These are phyloP conservation scores for Seira sanloemensis DNA, from an alignment of 2,888 invertebrate genomes.

Conservation along the genomic window DNA sequence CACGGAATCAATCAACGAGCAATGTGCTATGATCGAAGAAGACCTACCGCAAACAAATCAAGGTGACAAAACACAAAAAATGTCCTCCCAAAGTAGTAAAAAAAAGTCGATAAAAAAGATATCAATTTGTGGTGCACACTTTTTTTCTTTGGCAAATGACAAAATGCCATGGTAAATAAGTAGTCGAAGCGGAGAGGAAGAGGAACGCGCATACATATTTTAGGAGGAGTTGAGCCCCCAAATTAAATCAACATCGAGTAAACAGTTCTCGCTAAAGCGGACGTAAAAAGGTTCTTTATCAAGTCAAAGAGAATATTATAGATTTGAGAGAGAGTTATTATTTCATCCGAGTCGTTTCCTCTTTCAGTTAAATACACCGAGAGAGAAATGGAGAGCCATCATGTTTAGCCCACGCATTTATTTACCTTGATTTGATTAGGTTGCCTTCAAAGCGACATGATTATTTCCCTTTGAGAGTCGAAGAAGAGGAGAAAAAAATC, in stretches of 20 bases:
- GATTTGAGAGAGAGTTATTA: too few species aligned
- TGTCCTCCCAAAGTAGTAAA: not conserved
- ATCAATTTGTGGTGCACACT: not conserved
- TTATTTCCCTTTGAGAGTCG: too few species aligned
- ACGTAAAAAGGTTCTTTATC: not conserved
- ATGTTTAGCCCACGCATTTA: too few species aligned
- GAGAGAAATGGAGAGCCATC: too few species aligned
- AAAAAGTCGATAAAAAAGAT: not conserved
- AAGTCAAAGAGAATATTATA: too few species aligned
- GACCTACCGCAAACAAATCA: not conserved
- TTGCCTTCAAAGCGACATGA: too few species aligned
- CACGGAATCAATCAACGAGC: not conserved
- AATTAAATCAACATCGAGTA: not conserved
- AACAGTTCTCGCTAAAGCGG: not conserved
- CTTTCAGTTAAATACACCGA: too few species aligned
- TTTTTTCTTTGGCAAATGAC: not conserved
- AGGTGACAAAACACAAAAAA: not conserved
- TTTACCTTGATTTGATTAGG: too few species aligned
- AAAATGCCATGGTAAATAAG: not conserved
- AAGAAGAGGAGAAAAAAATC: too few species aligned
- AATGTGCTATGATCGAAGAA: not conserved
- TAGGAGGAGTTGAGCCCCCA: too few species aligned
- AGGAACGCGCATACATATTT: too few species aligned
- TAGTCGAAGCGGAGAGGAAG: not conserved
- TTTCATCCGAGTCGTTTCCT: too few species aligned